A percentile compares a stretch with the other conserved stretches of the same genome.
These are phyloP conservation scores for Urocynchramus pylzowi DNA, from an alignment of 2,113 vertebrate species.

Conservation along the genomic window DNA sequence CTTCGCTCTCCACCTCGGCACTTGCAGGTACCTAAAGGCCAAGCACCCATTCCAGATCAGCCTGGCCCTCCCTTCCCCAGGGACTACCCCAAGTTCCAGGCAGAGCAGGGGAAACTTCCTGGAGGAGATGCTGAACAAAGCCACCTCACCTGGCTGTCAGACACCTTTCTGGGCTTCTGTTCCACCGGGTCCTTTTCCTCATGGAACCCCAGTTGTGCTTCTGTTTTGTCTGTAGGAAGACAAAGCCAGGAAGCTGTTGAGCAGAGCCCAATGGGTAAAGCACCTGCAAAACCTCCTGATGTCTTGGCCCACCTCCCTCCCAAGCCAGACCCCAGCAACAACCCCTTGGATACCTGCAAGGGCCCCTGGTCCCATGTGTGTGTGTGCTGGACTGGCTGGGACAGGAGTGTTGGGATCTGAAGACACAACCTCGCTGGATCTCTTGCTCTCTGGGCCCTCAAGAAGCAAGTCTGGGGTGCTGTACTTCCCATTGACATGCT, in stretches of 20 bases:
- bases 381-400: constrained; percentile 84
- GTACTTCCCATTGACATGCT: constrained; percentile 94
- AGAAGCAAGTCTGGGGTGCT: constrained; percentile 91
- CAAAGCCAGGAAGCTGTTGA: neutral
- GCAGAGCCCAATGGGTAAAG: neutral
- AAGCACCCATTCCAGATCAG: neutral
- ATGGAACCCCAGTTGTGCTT: constrained; percentile 63
- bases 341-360: constrained; percentile 73
- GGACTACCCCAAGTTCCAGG: accelerated
- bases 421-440: constrained; percentile 80
- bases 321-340: neutral
- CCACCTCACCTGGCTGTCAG: constrained; percentile 78
- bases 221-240: constrained; percentile 79
- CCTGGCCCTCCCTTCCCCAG: neutral
- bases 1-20: constrained; percentile 50
- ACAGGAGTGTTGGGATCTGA: constrained; percentile 91
- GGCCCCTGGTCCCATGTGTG: constrained; percentile 65
- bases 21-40: constrained; percentile 25
- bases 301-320: neutral
- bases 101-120: neutral
- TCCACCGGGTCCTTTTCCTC: constrained; percentile 84
- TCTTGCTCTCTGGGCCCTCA: constrained; percentile 85
- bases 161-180: constrained; percentile 73
- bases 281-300: neutral
- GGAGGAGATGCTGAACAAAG: neutral